A percentile compares a stretch with the other conserved stretches of the same genome.
Conservation (phyloP, 1,140 invertebrate genomes). For the Gryllus bimaculatus region DNA sequence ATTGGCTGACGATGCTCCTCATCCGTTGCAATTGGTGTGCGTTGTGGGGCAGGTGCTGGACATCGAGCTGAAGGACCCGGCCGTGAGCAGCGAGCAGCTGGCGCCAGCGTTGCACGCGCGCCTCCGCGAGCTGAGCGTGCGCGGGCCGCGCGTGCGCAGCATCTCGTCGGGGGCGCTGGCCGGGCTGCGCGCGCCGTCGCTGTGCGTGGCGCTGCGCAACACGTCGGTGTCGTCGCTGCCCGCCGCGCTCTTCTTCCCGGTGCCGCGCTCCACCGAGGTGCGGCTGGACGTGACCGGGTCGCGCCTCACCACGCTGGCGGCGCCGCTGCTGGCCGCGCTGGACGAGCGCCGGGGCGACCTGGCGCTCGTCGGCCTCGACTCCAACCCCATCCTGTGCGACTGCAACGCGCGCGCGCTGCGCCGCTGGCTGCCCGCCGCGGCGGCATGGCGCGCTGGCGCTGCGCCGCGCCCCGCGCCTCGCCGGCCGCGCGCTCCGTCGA, state of each 20-base stretch:
- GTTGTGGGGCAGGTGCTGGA: slow-evolving; percentile 43
- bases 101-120: slow-evolving; percentile 66
- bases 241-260: slow-evolving; percentile 70
- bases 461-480: slow-evolving; percentile 58
- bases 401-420: slow-evolving; percentile 69
- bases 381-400: slow-evolving; percentile 75
- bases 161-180: slow-evolving; percentile 73
- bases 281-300: slow-evolving; percentile 68
- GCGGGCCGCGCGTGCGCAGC: slow-evolving; percentile 62
- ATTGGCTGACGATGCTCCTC: too few species aligned
- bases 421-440: slow-evolving; percentile 55
- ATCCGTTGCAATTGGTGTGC: too few species aligned
- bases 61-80: slow-evolving; percentile 76
- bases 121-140: slow-evolving; percentile 60
- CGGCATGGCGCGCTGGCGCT: slow-evolving; percentile 45
- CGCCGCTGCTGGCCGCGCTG: slow-evolving; percentile 64
- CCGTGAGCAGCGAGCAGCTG: slow-evolving; percentile 71
- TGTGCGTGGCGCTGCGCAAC: slow-evolving; percentile 65
- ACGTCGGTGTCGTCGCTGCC: slow-evolving; percentile 68
- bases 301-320: slow-evolving; percentile 60
- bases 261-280: slow-evolving; percentile 77
- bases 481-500: slow-evolving; percentile 55
- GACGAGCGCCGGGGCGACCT: slow-evolving; percentile 69
- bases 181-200: slow-evolving; percentile 57
- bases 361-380: slow-evolving; percentile 56